These are phyloP conservation scores for Atractosteus spatula DNA, from an alignment of 2,113 vertebrate species.

Conservation along the genomic window DNA sequence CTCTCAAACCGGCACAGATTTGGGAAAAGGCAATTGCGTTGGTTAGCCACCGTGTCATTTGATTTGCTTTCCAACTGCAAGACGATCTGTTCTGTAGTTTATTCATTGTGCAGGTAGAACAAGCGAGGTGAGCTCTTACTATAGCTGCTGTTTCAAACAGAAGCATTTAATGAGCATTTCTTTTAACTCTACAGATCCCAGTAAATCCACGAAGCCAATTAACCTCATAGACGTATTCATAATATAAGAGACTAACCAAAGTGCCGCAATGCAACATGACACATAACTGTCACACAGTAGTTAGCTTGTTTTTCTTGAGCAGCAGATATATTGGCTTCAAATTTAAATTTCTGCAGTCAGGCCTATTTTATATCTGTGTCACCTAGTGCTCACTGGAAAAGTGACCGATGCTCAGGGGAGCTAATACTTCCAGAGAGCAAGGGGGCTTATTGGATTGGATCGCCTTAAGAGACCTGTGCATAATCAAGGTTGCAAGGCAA, in stretches of 20 bases:
- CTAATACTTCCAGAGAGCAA: too few species aligned
- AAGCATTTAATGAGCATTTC: slow-evolving; percentile 2
- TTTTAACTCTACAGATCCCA: slow-evolving; percentile 30
- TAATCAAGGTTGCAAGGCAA: too few species aligned
- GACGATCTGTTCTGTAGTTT: slow-evolving; percentile 65
- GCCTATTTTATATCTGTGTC: too few species aligned
- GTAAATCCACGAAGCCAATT: slow-evolving; percentile 41
- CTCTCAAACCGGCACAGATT: background rate
- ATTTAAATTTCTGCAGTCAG: slow-evolving; percentile 4
- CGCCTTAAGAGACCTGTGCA: too few species aligned
- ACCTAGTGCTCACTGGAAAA: too few species aligned
- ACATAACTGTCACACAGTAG: slow-evolving; percentile 28
- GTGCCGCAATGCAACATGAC: slow-evolving; percentile 40
- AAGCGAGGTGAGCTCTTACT: slow-evolving; percentile 27
- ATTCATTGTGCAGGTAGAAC: slow-evolving; percentile 54
- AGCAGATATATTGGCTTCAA: slow-evolving; percentile 29
- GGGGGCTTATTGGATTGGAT: too few species aligned
- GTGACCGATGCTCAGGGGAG: too few species aligned
- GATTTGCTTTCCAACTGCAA: slow-evolving; percentile 69
- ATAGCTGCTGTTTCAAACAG: too few species aligned
- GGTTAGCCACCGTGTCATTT: slow-evolving; percentile 65
- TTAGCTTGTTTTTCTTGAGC: slow-evolving; percentile 27
- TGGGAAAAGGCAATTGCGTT: slow-evolving; percentile 66
- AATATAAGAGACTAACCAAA: slow-evolving; percentile 38
- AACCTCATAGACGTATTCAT: slow-evolving; percentile 29